These are phyloP conservation scores for Colletes collaris DNA, from an alignment of 2,888 invertebrate species.

Conservation along the genomic window DNA sequence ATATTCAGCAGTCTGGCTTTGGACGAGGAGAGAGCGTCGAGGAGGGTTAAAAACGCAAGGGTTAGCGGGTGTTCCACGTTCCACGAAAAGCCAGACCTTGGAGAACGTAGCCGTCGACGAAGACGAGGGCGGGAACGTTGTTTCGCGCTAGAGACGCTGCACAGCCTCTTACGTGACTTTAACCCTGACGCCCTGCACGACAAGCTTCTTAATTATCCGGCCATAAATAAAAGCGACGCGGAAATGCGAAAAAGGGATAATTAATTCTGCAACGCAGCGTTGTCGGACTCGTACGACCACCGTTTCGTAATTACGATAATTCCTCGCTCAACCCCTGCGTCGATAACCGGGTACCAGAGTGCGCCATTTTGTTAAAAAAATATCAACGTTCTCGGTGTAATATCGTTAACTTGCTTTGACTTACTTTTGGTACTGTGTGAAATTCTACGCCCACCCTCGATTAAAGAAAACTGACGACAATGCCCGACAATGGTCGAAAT, in stretches of 20 bases:
- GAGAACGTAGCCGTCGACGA: slow-evolving; percentile 39
- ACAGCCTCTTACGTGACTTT: slow-evolving; percentile 32
- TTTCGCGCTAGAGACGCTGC: slow-evolving; percentile 2
- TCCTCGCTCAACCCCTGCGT: too few species aligned
- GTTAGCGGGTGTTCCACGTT: slow-evolving; percentile 78
- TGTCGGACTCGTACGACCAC: not conserved
- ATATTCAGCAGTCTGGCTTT: slow-evolving; percentile 77
- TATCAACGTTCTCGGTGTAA: too few species aligned
- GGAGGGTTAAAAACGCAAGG: slow-evolving; percentile 63
- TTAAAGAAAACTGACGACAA: too few species aligned
- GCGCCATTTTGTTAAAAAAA: too few species aligned
- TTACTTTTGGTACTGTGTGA: too few species aligned
- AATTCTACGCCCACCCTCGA: too few species aligned
- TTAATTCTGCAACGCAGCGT: slow-evolving; percentile 15
- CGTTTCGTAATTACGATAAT: too few species aligned
- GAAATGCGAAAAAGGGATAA: slow-evolving; percentile 44
- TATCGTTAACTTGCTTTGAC: too few species aligned
- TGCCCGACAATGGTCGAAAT: too few species aligned
- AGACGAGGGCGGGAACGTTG: slow-evolving; percentile 14
- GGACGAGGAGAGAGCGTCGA: slow-evolving; percentile 53
- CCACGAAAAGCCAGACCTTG: slow-evolving; percentile 55
- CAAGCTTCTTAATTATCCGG: slow-evolving; percentile 35
- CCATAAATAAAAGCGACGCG: slow-evolving; percentile 47
- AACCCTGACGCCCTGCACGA: slow-evolving; percentile 18
- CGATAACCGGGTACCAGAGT: too few species aligned